A percentile compares a stretch with the other conserved stretches of the same genome.
These are phyloP conservation scores for Phocides pigmalion DNA, from an alignment of 1,140 invertebrate species.

Conservation along the genomic window DNA sequence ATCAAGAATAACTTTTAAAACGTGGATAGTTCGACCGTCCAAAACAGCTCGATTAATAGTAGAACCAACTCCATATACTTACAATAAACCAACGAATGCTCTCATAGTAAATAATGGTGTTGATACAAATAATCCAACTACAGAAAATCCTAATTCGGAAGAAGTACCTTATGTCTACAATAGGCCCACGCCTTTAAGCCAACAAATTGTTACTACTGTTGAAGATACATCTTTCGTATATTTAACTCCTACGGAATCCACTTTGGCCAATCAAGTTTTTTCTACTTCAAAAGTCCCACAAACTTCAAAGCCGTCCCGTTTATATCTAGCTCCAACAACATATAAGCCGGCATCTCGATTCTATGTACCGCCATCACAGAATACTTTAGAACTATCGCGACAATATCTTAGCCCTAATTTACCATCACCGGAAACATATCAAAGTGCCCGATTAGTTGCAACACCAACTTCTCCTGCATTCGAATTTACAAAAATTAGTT, in stretches of 20 bases:
- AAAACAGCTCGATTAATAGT: slow-evolving; percentile 56
- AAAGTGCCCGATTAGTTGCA: slow-evolving; percentile 48
- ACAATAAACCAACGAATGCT: slow-evolving; percentile 45
- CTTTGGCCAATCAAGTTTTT: slow-evolving; percentile 32
- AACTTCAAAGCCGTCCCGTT: slow-evolving; percentile 41
- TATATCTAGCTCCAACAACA: slow-evolving; percentile 53
- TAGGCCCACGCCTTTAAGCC: slow-evolving; percentile 38
- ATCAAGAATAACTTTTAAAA: slow-evolving; percentile 73
- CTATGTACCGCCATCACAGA: slow-evolving; percentile 56
- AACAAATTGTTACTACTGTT: slow-evolving; percentile 25
- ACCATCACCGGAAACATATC: slow-evolving; percentile 32
- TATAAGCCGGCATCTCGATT: slow-evolving; percentile 51
- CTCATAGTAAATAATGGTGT: slow-evolving; percentile 30
- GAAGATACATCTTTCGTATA: slow-evolving; percentile 45
- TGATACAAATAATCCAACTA: slow-evolving; percentile 38
- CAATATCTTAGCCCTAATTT: slow-evolving; percentile 58
- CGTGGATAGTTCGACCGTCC: slow-evolving; percentile 74
- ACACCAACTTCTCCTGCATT: slow-evolving; percentile 41
- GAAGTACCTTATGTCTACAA: slow-evolving; percentile 47
- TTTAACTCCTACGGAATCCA: slow-evolving; percentile 44
- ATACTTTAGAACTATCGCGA: slow-evolving; percentile 42
- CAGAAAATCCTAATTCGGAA: slow-evolving; percentile 35
- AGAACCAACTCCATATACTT: slow-evolving; percentile 59
- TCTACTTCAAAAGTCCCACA: slow-evolving; percentile 31
- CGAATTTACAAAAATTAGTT: slow-evolving; percentile 5